Percentiles rank a stretch among this genome's conserved stretches.
Conservation (phyloP, 2,888 invertebrate species). For the Spodoptera exigua region DNA sequence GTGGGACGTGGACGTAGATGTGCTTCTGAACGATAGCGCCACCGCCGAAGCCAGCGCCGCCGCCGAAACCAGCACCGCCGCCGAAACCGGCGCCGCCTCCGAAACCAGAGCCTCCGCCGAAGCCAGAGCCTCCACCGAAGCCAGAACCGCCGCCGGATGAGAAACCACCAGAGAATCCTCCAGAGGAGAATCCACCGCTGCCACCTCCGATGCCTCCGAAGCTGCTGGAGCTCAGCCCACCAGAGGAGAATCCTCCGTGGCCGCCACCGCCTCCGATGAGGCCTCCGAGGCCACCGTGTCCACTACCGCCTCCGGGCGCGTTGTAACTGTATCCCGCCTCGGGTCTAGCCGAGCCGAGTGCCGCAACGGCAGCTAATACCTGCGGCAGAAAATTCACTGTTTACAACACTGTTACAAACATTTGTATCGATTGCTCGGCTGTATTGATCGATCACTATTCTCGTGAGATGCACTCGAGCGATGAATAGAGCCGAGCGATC, state of each 20-base stretch:
- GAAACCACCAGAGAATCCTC: slow-evolving; percentile 69
- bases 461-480: slow-evolving; percentile 49
- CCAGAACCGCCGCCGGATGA: slow-evolving; percentile 74
- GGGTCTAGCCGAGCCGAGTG: slow-evolving; percentile 89
- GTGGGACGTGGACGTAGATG: slow-evolving; percentile 95
- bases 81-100: slow-evolving; percentile 74
- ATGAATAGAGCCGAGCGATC: slow-evolving; percentile 73
- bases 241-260: slow-evolving; percentile 75
- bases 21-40: slow-evolving; percentile 92
- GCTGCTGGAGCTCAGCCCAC: slow-evolving; percentile 77
- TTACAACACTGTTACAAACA: slow-evolving; percentile 62
- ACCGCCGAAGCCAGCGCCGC: slow-evolving; percentile 74
- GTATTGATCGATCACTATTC: slow-evolving; percentile 55
- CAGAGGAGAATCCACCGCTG: slow-evolving; percentile 71
- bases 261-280: slow-evolving; percentile 68
- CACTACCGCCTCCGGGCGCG: slow-evolving; percentile 83
- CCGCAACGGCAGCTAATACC: slow-evolving; percentile 89
- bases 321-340: slow-evolving; percentile 90
- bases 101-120: slow-evolving; percentile 70
- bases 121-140: slow-evolving; percentile 68
- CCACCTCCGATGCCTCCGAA: slow-evolving; percentile 72
- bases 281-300: slow-evolving; percentile 71
- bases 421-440: slow-evolving; percentile 60
- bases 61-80: slow-evolving; percentile 71
- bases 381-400: slow-evolving; percentile 70